These are phyloP conservation scores for Zootoca vivipara DNA, from an alignment of 2,113 vertebrate species.

Conservation along the genomic window DNA sequence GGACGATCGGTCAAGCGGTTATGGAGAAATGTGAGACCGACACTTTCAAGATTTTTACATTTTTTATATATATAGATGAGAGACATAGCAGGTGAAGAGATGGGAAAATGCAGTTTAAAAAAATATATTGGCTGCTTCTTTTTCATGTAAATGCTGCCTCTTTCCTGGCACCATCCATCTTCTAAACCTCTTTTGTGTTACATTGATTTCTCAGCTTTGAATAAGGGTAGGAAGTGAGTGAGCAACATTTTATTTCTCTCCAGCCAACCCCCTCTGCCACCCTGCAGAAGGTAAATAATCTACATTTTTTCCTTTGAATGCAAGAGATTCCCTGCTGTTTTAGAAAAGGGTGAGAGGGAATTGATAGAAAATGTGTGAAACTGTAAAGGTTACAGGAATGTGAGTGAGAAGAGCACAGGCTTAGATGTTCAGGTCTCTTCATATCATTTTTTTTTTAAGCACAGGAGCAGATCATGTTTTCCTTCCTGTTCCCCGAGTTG, in stretches of 20 bases:
- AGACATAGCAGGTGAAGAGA: slow-evolving; percentile 8
- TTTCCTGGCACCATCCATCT: slow-evolving; percentile 12
- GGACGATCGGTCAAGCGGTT: too few relatives aligned
- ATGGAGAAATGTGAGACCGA: too few relatives aligned
- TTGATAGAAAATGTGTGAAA: background rate
- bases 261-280: background rate
- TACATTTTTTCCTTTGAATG: background rate
- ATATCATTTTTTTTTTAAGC: background rate
- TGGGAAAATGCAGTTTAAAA: slow-evolving; percentile 2
- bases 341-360: background rate
- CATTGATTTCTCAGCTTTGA: background rate
- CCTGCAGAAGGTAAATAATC: background rate
- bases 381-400: background rate
- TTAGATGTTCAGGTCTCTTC: background rate
- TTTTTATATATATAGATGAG: too few relatives aligned
- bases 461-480: background rate
- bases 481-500: background rate
- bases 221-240: background rate
- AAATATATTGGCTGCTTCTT: background rate
- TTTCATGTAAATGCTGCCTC: slow-evolving; percentile 15
- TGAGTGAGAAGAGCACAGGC: background rate
- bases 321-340: background rate
- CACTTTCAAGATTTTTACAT: too few relatives aligned
- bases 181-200: background rate
- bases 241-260: background rate